phyloP scores from a whole-genome alignment of 1,140 invertebrate genomes.

The Nasonia longicornis region DNA sequence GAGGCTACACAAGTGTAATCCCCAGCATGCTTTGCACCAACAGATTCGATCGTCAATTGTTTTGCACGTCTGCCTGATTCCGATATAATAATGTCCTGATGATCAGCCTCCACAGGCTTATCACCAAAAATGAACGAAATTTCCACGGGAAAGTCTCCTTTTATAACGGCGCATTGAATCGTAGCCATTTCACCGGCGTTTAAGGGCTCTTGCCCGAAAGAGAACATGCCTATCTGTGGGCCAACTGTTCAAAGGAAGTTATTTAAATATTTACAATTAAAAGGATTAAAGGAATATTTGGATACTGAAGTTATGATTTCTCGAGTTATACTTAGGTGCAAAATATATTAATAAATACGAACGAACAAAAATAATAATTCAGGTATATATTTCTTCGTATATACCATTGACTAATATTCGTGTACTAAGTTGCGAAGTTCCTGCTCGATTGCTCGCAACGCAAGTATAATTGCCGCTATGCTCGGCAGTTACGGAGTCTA shows the following conservation, averaged over 20 bases:
- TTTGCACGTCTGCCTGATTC: slow-evolving; percentile 75
- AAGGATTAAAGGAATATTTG: background rate
- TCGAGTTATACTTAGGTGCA: background rate
- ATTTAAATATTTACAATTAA: background rate
- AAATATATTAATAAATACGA: background rate
- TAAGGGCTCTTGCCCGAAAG: slow-evolving; percentile 78
- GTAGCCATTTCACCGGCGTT: slow-evolving; percentile 77
- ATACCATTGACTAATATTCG: slow-evolving; percentile 75
- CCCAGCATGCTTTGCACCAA: slow-evolving; percentile 74
- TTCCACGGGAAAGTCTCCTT: slow-evolving; percentile 79
- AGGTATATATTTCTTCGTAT: slow-evolving; percentile 24
- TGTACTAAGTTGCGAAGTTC: slow-evolving; percentile 74
- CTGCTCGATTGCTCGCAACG: slow-evolving; percentile 75
- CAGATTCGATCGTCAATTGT: slow-evolving; percentile 76
- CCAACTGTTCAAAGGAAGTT: slow-evolving; percentile 66
- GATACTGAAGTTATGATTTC: slow-evolving; percentile 19
- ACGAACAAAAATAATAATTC: slow-evolving; percentile 6
- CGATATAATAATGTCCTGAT: slow-evolving; percentile 69
- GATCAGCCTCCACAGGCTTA: slow-evolving; percentile 65
- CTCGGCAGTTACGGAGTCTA: slow-evolving; percentile 72
- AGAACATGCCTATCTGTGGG: slow-evolving; percentile 79
- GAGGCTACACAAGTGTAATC: slow-evolving; percentile 77
- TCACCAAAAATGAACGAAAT: slow-evolving; percentile 77
- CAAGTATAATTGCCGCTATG: slow-evolving; percentile 78
- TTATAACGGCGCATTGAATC: slow-evolving; percentile 77